Evolutionary conservation across 2,888 invertebrate genomes (phyloP).

Genomic region (Empis stercorea): DNA sequence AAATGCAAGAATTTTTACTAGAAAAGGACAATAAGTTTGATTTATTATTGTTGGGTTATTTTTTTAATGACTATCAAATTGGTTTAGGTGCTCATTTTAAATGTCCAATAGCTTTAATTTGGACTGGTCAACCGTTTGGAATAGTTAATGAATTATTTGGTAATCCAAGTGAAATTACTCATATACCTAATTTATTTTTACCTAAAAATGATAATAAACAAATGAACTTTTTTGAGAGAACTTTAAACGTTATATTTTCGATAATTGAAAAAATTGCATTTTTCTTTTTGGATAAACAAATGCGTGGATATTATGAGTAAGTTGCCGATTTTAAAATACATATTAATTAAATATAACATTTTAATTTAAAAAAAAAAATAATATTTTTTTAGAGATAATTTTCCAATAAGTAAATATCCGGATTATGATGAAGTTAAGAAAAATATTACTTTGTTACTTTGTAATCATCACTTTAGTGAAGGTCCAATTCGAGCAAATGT

Average conservation of each 20-base stretch:
- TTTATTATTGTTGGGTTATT: constrained; percentile 25
- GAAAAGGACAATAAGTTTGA: constrained; percentile 18
- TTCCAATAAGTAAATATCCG: constrained; percentile 20
- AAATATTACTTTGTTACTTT: constrained; percentile 22
- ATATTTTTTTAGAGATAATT: constrained; percentile 16
- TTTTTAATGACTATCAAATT: constrained; percentile 25
- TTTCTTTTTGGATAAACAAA: no score
- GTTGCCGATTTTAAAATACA: neutral
- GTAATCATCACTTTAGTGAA: constrained; percentile 27
- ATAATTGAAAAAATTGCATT: no score
- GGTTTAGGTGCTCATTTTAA: constrained; percentile 29
- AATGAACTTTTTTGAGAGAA: no score
- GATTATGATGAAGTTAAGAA: constrained; percentile 17
- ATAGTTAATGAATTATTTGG: constrained; percentile 22
- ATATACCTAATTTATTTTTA: neutral
- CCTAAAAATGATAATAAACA: no score
- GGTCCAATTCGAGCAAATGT: constrained; percentile 24
- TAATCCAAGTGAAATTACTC: constrained; percentile 21
- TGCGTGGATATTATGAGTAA: constrained; percentile 1
- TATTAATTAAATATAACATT: no score
- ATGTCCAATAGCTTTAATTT: constrained; percentile 23
- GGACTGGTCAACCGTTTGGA: constrained; percentile 20
- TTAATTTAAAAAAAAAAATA: no score
- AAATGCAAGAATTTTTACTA: constrained; percentile 15
- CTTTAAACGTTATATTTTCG: no score